Evolutionary conservation across 2,113 vertebrate genomes (phyloP).

Genomic region (Athene cunicularia): DNA sequence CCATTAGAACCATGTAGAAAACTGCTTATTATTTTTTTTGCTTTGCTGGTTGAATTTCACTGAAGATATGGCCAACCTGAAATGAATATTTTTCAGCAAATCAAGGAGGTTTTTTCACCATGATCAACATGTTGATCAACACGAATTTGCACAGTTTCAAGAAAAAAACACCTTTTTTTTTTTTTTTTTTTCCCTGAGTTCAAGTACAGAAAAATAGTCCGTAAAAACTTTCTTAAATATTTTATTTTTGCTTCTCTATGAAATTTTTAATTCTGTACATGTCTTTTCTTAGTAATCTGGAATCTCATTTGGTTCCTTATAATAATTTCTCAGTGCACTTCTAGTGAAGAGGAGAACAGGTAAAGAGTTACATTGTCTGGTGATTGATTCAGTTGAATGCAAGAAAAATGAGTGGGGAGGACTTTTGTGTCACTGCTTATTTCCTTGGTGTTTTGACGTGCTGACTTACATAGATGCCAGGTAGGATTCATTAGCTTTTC

Average conservation of each 20-base stretch:
- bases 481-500: neutral
- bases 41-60: neutral
- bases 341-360: neutral
- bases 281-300: neutral
- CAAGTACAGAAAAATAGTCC: neutral
- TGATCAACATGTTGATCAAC: neutral
- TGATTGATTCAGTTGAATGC: neutral
- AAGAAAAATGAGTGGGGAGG: neutral
- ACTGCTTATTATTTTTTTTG: neutral
- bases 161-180: neutral
- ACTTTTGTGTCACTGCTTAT: neutral
- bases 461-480: neutral
- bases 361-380: neutral
- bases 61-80: neutral
- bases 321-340: neutral
- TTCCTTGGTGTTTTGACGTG: neutral
- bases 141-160: neutral
- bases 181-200: no score
- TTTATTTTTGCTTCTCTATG: neutral
- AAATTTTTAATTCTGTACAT: neutral
- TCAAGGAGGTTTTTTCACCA: neutral
- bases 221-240: neutral
- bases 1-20: neutral
- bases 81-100: neutral
- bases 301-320: neutral